Conservation (phyloP, 2,888 invertebrate genomes). For the Scotopteryx bipunctaria region DNA sequence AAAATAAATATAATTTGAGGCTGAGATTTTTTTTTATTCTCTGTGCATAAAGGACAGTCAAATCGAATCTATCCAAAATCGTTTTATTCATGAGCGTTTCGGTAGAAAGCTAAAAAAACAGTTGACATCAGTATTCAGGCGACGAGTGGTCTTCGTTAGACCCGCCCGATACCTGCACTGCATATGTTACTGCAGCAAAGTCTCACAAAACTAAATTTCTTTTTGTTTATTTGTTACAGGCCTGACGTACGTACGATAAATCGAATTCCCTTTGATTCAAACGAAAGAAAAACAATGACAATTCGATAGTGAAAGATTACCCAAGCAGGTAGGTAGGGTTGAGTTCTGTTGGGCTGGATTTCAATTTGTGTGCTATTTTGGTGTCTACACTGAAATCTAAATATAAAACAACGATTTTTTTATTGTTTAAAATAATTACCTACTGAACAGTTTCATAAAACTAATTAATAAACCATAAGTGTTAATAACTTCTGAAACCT, state of each 20-base stretch:
- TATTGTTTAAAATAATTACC: too few relatives aligned
- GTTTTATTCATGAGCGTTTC: slow-evolving; percentile 41
- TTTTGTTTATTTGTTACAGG: slow-evolving; percentile 75
- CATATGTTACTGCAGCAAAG: slow-evolving; percentile 73
- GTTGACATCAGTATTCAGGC: slow-evolving; percentile 73
- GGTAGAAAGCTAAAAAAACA: slow-evolving; percentile 42
- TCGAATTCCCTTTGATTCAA: slow-evolving; percentile 78
- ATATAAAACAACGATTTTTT: too few relatives aligned
- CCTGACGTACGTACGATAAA: slow-evolving; percentile 71
- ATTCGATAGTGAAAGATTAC: slow-evolving; percentile 32
- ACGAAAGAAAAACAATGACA: slow-evolving; percentile 54
- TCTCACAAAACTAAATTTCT: slow-evolving; percentile 68
- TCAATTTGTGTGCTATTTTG: slow-evolving; percentile 1
- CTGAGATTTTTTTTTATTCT: slow-evolving; percentile 10
- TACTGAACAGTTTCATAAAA: too few relatives aligned
- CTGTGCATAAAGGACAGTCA: slow-evolving; percentile 17
- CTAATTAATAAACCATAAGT: too few relatives aligned
- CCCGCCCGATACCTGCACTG: slow-evolving; percentile 74
- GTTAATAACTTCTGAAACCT: too few relatives aligned
- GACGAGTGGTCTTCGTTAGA: slow-evolving; percentile 76
- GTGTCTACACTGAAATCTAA: background rate
- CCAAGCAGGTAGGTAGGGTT: slow-evolving; percentile 14
- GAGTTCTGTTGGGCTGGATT: slow-evolving; percentile 7
- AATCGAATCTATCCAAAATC: slow-evolving; percentile 40
- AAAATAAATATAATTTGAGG: background rate